Evolutionary conservation across 2,888 invertebrate species (phyloP).

Genomic region (Ferrisia virgata): DNA sequence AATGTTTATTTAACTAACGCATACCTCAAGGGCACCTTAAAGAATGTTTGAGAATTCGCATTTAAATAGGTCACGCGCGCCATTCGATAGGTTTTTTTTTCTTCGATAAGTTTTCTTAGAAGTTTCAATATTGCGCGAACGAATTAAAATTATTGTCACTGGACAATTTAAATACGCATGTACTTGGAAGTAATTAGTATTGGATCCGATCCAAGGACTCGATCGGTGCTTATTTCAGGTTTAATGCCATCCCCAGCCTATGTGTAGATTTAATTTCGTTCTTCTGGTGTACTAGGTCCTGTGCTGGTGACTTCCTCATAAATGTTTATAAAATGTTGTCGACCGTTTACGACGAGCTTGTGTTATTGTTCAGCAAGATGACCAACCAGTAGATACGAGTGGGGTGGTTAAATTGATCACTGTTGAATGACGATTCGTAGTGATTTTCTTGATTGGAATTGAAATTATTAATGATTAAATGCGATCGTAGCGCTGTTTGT

Average conservation of each 20-base stretch:
- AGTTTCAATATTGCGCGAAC: conserved; percentile 7
- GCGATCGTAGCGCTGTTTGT: too few relatives aligned
- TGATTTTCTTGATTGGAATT: too few relatives aligned
- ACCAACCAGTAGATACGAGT: too few relatives aligned
- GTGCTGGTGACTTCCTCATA: too few relatives aligned
- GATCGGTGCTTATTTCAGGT: background rate
- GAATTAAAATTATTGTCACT: conserved; percentile 26
- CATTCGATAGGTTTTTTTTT: background rate
- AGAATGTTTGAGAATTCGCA: background rate
- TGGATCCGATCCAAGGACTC: conserved; percentile 20
- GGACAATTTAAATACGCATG: conserved; percentile 3
- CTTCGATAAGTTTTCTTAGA: background rate
- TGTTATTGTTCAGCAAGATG: too few relatives aligned
- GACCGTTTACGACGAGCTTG: background rate
- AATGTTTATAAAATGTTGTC: background rate
- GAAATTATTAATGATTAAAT: too few relatives aligned
- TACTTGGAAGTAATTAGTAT: conserved; percentile 25
- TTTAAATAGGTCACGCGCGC: background rate
- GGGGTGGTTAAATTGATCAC: too few relatives aligned
- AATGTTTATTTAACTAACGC: background rate
- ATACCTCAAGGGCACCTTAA: background rate
- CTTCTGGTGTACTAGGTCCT: background rate
- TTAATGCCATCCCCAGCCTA: conserved; percentile 4
- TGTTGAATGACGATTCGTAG: too few relatives aligned
- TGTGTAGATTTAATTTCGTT: background rate